phyloP scores from a whole-genome alignment of 2,797 vertebrate genomes.

The Periophthalmus magnuspinnatus region DNA sequence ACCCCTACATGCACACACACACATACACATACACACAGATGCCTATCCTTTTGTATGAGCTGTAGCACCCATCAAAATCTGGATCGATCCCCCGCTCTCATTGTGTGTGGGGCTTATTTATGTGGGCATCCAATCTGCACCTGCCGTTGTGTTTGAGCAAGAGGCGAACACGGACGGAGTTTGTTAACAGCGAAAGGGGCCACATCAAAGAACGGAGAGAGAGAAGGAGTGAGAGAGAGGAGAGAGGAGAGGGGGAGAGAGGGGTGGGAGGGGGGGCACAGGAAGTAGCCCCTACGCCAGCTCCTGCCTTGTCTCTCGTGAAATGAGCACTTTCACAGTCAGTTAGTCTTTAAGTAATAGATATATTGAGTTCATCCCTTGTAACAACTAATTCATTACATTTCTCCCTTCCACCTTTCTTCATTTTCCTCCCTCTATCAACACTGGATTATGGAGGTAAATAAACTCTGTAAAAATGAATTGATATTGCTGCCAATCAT shows the following conservation, averaged over 20 bases:
- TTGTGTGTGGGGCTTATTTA: slow-evolving; percentile 97
- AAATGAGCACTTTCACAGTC: slow-evolving; percentile 97
- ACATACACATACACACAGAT: slow-evolving; percentile 19
- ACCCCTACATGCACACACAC: slow-evolving; percentile 37
- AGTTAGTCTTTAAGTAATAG: slow-evolving; percentile 99
- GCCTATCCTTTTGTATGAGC: slow-evolving; percentile 85
- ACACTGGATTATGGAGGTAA: slow-evolving; percentile 97
- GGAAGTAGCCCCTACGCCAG: slow-evolving; percentile 83
- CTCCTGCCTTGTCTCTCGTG: slow-evolving; percentile 85
- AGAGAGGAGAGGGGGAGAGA: slow-evolving; percentile 1
- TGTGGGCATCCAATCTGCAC: slow-evolving; percentile 98
- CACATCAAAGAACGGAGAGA: slow-evolving; percentile 84
- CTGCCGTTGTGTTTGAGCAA: slow-evolving; percentile 95
- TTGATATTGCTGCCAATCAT: slow-evolving; percentile 72
- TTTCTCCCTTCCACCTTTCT: slow-evolving; percentile 64
- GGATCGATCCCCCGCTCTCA: slow-evolving; percentile 93
- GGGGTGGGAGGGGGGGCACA: slow-evolving; percentile 24
- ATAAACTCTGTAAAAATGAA: slow-evolving; percentile 93
- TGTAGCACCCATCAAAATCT: slow-evolving; percentile 92
- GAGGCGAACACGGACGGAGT: slow-evolving; percentile 95
- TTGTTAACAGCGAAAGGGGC: slow-evolving; percentile 97
- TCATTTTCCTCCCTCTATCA: slow-evolving; percentile 76
- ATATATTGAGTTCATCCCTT: slow-evolving; percentile 99
- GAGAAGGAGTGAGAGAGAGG: slow-evolving; percentile 1
- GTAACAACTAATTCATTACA: slow-evolving; percentile 99